Evolutionary conservation across 2,888 invertebrate genomes (phyloP), one percentile per base, ranked within the genome.

Genomic region (Agrotis ipsilon): DNA sequence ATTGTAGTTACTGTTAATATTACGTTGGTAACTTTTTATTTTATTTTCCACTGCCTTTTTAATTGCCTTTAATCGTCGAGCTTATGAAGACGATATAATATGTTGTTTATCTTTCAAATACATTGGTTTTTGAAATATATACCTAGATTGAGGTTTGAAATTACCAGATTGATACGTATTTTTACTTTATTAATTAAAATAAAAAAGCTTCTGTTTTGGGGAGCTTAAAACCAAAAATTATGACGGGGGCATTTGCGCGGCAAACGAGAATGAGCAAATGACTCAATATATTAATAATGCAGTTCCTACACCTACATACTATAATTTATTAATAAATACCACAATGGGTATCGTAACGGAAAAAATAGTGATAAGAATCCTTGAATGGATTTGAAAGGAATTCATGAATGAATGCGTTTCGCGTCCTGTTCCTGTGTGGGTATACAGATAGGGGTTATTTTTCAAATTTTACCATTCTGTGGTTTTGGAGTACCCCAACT

Each of bases 361-460:
- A 79, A 82, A 82, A 81, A 79, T 72, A 57, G 27, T 58, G 84
- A 84, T 84, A 84, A 82, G 63, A 67, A 77, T 69, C 72, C 68
- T 72, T 83, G 77, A 84, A 83, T 81, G 81, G 72, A 73, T 76
- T 81, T 73, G 49, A 78, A 68, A 75, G 72, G 67, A 72, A 71
- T 84, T 74, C 59, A 75, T 84, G 83, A 84, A 84, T 84, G 83
- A 83, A 78, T 75, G 67, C 59, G 67, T 68, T 76, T 69, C 55
- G 63, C 67, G 61, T 77, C 65, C 68, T 73, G 80, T 58, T 19
- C 43, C 18, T 68, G 19, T 55, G 55, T 73, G 14, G 27, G 51
- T 11, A 60, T 48, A 46, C 39, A 61, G 52, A 71, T 61, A 63
- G 43, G 32, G 46, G 48, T 32, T 24, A 46, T 63, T 72, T 51